phyloP scores from a whole-genome alignment of 2,113 vertebrate species.

The Chloebia gouldiae region DNA sequence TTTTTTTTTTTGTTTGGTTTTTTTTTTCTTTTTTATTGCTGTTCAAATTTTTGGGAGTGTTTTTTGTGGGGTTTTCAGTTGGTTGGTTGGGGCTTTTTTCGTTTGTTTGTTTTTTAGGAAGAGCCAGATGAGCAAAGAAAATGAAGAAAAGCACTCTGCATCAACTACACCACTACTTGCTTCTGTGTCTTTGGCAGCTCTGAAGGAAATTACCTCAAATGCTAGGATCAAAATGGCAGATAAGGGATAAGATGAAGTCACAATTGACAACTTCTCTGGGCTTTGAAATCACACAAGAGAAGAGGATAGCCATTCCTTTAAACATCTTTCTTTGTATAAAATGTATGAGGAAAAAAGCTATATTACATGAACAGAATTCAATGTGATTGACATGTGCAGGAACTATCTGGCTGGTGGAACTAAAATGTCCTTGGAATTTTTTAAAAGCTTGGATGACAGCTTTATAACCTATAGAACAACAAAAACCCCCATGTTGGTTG shows the following conservation, averaged over 20 bases:
- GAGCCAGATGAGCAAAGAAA: background rate
- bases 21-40: no score
- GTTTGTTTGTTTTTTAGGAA: background rate
- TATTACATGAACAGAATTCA: background rate
- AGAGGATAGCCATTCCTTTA: background rate
- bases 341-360: background rate
- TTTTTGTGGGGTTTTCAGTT: background rate
- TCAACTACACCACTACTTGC: background rate
- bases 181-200: background rate
- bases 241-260: background rate
- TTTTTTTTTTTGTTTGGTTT: background rate
- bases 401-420: background rate
- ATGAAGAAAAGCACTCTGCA: background rate
- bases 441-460: background rate
- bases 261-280: background rate
- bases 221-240: background rate
- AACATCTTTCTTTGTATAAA: background rate
- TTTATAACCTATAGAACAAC: background rate
- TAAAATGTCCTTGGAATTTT: background rate
- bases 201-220: background rate
- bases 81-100: accelerated
- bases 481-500: accelerated
- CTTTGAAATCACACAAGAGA: background rate
- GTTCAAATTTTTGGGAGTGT: background rate
- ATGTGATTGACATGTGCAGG: background rate